These are phyloP conservation scores for Gobio occitaniae DNA, from an alignment of 2,797 vertebrate genomes.

Conservation along the genomic window DNA sequence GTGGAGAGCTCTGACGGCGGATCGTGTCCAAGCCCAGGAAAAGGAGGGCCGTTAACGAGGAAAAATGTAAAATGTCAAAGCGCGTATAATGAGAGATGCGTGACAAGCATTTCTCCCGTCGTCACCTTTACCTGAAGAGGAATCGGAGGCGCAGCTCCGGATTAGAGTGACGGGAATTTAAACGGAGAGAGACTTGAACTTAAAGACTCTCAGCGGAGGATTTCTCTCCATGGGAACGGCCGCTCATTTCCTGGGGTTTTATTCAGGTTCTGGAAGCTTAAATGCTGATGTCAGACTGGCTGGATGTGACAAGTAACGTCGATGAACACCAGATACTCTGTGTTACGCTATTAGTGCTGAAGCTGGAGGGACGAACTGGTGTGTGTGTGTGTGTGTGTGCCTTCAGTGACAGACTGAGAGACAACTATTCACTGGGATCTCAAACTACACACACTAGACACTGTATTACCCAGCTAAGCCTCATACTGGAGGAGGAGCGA, in stretches of 20 bases:
- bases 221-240: constrained; percentile 19
- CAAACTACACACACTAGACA: constrained; percentile 2
- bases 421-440: too few relatives aligned
- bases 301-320: constrained; percentile 32
- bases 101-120: constrained; percentile 45
- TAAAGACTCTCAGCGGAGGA: not conserved
- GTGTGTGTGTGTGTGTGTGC: constrained; percentile 2
- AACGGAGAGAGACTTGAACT: constrained; percentile 42
- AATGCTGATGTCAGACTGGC: constrained; percentile 20
- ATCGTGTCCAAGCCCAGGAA: constrained; percentile 47
- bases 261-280: constrained; percentile 3
- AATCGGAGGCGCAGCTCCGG: constrained; percentile 39
- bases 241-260: constrained; percentile 11
- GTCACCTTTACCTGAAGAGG: constrained; percentile 60
- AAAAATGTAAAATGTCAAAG: constrained; percentile 62
- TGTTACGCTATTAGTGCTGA: constrained; percentile 33
- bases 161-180: constrained; percentile 50
- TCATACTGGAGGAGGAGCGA: not conserved
- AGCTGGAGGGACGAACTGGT: constrained; percentile 10
- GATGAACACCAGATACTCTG: constrained; percentile 28
- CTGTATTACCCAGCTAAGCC: not conserved
- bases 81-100: constrained; percentile 57
- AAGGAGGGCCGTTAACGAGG: constrained; percentile 50
- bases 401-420: constrained; percentile 2
- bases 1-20: constrained; percentile 51